phyloP scores from a whole-genome alignment of 2,113 vertebrate genomes.

The Silurus glanis region DNA sequence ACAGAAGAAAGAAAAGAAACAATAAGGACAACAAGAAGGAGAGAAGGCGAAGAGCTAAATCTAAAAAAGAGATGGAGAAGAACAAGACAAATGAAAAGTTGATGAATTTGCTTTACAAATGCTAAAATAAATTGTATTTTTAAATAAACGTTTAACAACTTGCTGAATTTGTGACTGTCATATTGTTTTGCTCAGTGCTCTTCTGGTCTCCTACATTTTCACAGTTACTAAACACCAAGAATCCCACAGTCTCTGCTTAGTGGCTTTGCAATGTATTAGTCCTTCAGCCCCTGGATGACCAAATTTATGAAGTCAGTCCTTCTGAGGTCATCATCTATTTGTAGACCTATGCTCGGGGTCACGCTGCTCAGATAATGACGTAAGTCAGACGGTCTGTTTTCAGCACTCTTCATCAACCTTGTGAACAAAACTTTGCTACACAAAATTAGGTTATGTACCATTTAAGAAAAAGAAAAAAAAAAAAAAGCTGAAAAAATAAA shows the following conservation, averaged over 20 bases:
- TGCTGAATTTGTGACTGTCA: background rate
- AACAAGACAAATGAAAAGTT: too few relatives aligned
- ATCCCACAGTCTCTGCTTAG: background rate
- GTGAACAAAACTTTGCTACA: background rate
- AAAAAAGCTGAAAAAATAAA: background rate
- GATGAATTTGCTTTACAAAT: too few relatives aligned
- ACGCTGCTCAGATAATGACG: background rate
- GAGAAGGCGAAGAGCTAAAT: too few relatives aligned
- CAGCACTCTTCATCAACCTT: background rate
- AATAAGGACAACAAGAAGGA: too few relatives aligned
- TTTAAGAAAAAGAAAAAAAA: background rate
- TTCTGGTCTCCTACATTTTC: background rate
- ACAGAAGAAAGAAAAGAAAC: too few relatives aligned
- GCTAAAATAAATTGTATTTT: too few relatives aligned
- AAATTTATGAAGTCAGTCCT: background rate
- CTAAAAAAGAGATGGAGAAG: too few relatives aligned
- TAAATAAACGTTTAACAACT: too few relatives aligned
- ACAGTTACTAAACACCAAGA: background rate
- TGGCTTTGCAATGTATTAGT: background rate
- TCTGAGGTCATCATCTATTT: slow-evolving; percentile 18
- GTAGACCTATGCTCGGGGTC: background rate
- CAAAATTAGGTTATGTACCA: too few relatives aligned
- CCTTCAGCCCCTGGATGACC: background rate
- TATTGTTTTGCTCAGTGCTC: background rate
- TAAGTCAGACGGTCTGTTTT: background rate